Conservation (phyloP, 2,888 invertebrate genomes). For the Baccha elongata region DNA sequence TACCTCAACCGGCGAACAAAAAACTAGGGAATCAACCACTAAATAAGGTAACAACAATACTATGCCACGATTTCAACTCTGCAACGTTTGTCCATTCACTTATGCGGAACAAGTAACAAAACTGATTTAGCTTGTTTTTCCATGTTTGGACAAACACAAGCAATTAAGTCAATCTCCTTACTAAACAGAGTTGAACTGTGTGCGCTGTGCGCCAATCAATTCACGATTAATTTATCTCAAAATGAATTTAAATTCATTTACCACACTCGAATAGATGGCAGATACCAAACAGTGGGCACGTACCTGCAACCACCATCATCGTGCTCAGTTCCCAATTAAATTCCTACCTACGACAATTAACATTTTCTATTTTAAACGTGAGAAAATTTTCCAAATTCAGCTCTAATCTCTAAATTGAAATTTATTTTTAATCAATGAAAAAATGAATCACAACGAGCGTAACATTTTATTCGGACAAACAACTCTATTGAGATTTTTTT, state of each 20-base stretch:
- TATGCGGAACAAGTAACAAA: conserved; percentile 53
- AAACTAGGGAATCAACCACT: conserved; percentile 28
- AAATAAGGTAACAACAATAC: conserved; percentile 51
- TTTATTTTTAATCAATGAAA: conserved; percentile 17
- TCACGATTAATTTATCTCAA: conserved; percentile 25
- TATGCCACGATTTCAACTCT: conserved; percentile 23
- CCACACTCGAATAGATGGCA: not conserved
- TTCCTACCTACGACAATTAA: conserved; percentile 27
- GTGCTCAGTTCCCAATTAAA: not conserved
- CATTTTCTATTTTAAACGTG: conserved; percentile 51
- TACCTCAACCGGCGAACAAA: not conserved
- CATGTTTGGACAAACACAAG: conserved; percentile 42
- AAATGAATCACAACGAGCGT: not conserved
- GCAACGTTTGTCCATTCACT: not conserved
- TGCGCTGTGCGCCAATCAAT: conserved; percentile 39
- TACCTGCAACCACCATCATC: not conserved
- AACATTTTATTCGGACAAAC: conserved; percentile 1
- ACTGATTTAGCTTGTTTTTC: conserved; percentile 35
- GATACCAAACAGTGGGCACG: not conserved
- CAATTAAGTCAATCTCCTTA: conserved; percentile 30
- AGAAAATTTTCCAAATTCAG: conserved; percentile 45
- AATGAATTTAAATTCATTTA: conserved; percentile 24
- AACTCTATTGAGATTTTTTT: conserved; percentile 28
- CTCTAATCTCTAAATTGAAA: conserved; percentile 30
- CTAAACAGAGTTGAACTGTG: not conserved